Percentiles rank a stretch among this genome's conserved stretches.
These are phyloP conservation scores for Catamblyrhynchus diadema DNA, from an alignment of 2,797 vertebrate genomes.

Conservation along the genomic window DNA sequence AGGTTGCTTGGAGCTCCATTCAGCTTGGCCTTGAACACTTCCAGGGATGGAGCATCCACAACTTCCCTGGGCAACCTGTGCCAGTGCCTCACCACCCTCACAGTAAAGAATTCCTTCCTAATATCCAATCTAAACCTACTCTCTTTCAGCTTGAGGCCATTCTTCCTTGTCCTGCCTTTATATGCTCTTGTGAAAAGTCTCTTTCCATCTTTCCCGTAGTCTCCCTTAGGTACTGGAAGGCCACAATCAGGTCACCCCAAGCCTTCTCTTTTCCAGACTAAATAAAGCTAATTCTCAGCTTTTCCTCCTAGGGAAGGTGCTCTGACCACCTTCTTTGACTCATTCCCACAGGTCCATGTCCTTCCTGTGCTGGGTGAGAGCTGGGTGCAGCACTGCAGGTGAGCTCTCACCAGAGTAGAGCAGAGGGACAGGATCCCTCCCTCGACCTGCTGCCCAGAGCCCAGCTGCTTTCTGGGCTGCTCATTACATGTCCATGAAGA, in stretches of 20 bases:
- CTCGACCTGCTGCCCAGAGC: background rate
- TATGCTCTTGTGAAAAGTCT: background rate
- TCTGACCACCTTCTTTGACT: background rate
- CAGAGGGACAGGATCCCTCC: background rate
- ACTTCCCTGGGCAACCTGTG: accelerated
- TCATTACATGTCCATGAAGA: background rate
- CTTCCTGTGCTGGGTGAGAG: background rate
- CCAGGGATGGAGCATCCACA: background rate
- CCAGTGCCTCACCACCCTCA: background rate
- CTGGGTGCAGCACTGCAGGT: background rate
- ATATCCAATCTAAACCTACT: background rate
- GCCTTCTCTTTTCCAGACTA: background rate
- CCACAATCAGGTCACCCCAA: background rate
- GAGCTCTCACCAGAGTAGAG: background rate
- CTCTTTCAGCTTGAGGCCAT: background rate
- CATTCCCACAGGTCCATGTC: accelerated
- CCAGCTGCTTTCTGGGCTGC: background rate
- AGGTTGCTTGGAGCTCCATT: background rate
- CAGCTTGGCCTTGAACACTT: background rate
- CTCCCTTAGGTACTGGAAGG: background rate
- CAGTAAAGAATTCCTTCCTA: background rate
- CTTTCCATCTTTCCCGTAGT: background rate
- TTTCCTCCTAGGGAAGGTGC: background rate
- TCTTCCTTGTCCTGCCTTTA: background rate
- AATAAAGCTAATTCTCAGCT: background rate